Percentiles rank a stretch among this genome's conserved stretches.
phyloP scores from a whole-genome alignment of 2,113 vertebrate species.

The Meriones unguiculatus region DNA sequence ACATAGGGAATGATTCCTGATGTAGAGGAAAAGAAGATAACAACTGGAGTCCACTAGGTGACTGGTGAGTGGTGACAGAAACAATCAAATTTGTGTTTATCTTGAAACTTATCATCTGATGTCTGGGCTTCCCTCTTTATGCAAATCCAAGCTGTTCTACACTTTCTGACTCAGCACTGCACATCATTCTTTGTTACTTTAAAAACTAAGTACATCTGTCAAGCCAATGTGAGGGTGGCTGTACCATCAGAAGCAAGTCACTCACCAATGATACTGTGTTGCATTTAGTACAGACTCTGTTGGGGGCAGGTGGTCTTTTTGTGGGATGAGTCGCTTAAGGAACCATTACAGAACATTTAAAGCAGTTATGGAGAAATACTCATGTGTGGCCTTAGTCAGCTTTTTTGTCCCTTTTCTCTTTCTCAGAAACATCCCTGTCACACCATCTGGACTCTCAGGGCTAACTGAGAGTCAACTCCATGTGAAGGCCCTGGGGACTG shows the following conservation, averaged over 20 bases:
- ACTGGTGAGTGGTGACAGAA: background rate
- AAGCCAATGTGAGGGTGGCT: background rate
- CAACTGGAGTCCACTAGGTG: background rate
- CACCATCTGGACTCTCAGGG: too few relatives aligned
- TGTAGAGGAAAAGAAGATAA: background rate
- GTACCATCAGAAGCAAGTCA: background rate
- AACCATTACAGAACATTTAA: background rate
- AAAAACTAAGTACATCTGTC: background rate
- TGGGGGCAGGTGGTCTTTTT: background rate
- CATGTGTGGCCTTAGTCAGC: background rate
- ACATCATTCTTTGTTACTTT: background rate
- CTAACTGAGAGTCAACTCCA: background rate
- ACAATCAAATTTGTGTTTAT: background rate
- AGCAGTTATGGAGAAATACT: background rate
- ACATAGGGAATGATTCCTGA: background rate
- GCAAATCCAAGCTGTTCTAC: background rate
- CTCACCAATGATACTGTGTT: background rate
- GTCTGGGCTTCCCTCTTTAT: background rate
- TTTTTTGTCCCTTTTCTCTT: background rate
- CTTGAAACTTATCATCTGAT: too few relatives aligned
- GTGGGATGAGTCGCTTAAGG: background rate
- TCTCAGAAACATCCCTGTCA: background rate
- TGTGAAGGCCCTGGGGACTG: too few relatives aligned
- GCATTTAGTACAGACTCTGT: background rate
- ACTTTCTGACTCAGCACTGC: background rate